Percentiles rank a stretch among this genome's conserved stretches.
phyloP scores from a whole-genome alignment of 2,113 vertebrate genomes.

The Pygathrix nemaeus region DNA sequence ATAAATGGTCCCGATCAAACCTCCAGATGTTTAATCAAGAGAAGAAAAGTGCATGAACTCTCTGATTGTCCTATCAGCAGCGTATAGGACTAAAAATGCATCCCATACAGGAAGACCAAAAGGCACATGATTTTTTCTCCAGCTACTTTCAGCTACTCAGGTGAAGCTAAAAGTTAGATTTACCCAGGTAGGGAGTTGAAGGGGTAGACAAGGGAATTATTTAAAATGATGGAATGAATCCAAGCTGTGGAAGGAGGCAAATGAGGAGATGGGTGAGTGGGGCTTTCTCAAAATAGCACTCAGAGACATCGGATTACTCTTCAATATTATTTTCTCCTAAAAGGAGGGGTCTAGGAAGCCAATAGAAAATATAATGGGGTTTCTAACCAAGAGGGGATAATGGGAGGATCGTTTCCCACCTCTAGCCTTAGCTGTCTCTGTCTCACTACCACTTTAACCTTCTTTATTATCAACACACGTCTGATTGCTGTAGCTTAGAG shows the following conservation, averaged over 20 bases:
- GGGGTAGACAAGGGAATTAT: background rate
- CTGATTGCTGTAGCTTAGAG: background rate
- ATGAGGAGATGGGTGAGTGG: background rate
- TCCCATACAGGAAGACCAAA: background rate
- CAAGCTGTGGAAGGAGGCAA: background rate
- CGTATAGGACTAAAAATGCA: background rate
- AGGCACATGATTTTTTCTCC: background rate
- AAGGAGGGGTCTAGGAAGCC: background rate
- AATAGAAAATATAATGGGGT: background rate
- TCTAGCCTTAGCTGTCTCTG: background rate
- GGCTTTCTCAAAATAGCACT: slow-evolving; percentile 36
- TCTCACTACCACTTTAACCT: background rate
- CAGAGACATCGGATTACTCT: background rate
- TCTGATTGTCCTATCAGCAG: background rate
- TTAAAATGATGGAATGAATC: background rate
- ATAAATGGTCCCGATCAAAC: background rate
- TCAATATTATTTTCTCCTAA: slow-evolving; percentile 18
- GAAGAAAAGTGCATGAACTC: background rate
- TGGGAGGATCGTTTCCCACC: background rate
- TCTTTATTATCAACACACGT: background rate
- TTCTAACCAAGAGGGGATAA: slow-evolving; percentile 34
- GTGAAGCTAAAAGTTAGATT: background rate
- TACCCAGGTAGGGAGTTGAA: background rate
- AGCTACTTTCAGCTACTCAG: background rate
- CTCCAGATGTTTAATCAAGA: background rate